A percentile compares a stretch with the other conserved stretches of the same genome.
phyloP scores from a whole-genome alignment of 2,113 vertebrate species.

The Pituophis catenifer region DNA sequence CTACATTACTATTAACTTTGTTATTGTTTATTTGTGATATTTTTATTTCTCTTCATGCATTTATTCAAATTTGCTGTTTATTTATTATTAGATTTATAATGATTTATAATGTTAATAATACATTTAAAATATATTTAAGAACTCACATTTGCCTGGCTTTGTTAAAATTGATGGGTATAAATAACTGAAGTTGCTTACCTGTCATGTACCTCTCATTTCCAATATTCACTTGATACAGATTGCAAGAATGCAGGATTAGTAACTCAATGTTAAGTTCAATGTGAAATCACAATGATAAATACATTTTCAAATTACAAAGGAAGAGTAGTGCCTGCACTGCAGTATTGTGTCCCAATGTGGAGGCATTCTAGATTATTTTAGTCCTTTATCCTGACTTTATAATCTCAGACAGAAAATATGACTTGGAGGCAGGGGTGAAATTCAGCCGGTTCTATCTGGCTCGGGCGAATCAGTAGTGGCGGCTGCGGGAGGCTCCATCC shows the following conservation, averaged over 20 bases:
- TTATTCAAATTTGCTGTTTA: neutral
- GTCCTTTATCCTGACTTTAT: neutral
- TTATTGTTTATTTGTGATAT: neutral
- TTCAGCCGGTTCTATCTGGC: too few relatives aligned
- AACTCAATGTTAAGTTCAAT: neutral
- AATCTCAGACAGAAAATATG: neutral
- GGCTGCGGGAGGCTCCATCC: too few relatives aligned
- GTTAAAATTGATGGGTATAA: neutral
- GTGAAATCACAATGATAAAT: neutral
- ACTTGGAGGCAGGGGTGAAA: too few relatives aligned
- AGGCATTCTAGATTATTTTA: neutral
- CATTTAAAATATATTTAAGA: neutral
- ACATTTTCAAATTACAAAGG: neutral
- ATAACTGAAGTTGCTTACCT: neutral
- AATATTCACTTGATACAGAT: neutral
- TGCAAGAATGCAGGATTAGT: neutral
- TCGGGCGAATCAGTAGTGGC: too few relatives aligned
- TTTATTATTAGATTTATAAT: too few relatives aligned
- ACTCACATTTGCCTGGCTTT: neutral
- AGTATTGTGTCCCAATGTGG: neutral
- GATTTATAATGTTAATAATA: neutral
- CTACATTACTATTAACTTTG: neutral
- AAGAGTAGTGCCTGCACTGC: neutral
- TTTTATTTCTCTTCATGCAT: constrained; percentile 3
- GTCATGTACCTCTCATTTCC: neutral